Percentiles rank a stretch among this genome's conserved stretches.
phyloP scores from a whole-genome alignment of 2,113 vertebrate species.

The Tautogolabrus adspersus region DNA sequence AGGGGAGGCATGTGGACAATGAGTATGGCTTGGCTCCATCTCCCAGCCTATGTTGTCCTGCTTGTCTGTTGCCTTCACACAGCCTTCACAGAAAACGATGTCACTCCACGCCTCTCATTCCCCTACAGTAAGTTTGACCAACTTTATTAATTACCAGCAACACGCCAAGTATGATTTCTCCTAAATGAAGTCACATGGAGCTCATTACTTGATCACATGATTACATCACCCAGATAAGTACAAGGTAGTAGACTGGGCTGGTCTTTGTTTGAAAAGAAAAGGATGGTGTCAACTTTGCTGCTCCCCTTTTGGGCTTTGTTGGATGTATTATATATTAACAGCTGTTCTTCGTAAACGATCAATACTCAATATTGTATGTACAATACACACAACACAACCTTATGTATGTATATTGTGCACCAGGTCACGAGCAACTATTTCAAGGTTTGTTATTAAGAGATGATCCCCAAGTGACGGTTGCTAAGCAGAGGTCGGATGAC shows the following conservation, averaged over 20 bases:
- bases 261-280: constrained; percentile 33
- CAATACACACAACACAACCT: neutral
- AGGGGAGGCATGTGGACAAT: constrained; percentile 66
- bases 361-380: neutral
- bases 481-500: too few species aligned
- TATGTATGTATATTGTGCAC: too few species aligned
- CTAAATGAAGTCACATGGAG: neutral
- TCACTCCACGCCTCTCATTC: constrained; percentile 85
- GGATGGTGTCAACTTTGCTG: constrained; percentile 34
- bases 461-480: too few species aligned
- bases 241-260: constrained; percentile 5
- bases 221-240: constrained; percentile 25
- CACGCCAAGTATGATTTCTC: neutral
- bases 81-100: constrained; percentile 71
- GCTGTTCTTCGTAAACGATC: constrained; percentile 1
- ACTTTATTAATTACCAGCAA: neutral
- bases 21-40: constrained; percentile 66
- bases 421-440: too few species aligned
- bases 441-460: too few species aligned
- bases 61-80: constrained; percentile 60
- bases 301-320: constrained; percentile 34
- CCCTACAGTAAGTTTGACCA: constrained; percentile 80
- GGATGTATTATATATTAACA: constrained; percentile 29
- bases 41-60: constrained; percentile 61
- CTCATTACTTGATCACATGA: neutral